phyloP scores from a whole-genome alignment of 1,140 invertebrate species.

The Drosophila saltans region DNA sequence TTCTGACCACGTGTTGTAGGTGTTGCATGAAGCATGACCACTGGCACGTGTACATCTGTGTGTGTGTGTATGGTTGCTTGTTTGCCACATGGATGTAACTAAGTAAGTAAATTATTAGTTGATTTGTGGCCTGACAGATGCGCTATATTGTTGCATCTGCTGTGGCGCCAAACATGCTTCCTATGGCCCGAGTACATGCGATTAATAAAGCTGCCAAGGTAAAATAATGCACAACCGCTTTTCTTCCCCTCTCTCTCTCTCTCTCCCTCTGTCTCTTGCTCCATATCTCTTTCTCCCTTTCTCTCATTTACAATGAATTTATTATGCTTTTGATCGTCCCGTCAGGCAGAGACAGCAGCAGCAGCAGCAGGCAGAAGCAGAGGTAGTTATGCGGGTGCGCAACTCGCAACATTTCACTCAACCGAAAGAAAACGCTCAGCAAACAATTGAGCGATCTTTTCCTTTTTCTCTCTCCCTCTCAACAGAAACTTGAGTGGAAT shows the following conservation, averaged over 20 bases:
- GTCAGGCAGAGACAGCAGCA: constrained; percentile 29
- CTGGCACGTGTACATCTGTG: constrained; percentile 51
- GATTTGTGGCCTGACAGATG: constrained; percentile 68
- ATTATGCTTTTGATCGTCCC: constrained; percentile 69
- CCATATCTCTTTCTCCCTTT: constrained; percentile 1
- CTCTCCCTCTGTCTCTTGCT: constrained; percentile 1
- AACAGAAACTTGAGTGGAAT: constrained; percentile 27
- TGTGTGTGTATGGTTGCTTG: not conserved
- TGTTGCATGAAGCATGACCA: constrained; percentile 67
- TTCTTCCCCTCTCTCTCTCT: constrained; percentile 23
- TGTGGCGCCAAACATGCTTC: constrained; percentile 65
- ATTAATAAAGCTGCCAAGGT: constrained; percentile 79
- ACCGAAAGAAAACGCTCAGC: constrained; percentile 29
- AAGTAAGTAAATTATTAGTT: constrained; percentile 62
- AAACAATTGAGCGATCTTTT: constrained; percentile 38
- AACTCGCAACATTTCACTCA: constrained; percentile 22
- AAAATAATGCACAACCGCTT: constrained; percentile 66
- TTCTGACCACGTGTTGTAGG: constrained; percentile 68
- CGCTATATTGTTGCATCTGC: constrained; percentile 40
- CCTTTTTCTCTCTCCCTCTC: constrained; percentile 8
- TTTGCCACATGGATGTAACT: constrained; percentile 55
- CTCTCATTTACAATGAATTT: constrained; percentile 61
- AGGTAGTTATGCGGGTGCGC: constrained; percentile 18
- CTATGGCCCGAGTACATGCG: constrained; percentile 49
- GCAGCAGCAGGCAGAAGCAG: constrained; percentile 21